Evolutionary conservation across 2,888 invertebrate species (phyloP).

Genomic region (Campaea margaritaria): DNA sequence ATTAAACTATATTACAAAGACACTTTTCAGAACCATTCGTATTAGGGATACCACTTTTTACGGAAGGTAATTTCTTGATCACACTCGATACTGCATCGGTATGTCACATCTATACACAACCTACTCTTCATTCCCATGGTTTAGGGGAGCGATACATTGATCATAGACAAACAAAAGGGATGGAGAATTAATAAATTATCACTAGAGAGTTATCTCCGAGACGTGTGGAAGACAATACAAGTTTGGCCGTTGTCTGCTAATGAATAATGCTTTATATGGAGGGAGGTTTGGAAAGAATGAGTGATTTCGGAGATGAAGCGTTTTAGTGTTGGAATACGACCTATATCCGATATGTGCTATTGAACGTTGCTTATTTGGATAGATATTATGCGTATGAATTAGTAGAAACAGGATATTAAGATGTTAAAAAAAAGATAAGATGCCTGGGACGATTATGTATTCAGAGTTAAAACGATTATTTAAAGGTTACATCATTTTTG

Average conservation of each 20-base stretch:
- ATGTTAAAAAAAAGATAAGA: too few species aligned
- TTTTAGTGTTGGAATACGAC: slow-evolving; percentile 1
- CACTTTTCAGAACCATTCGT: too few species aligned
- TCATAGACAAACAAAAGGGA: slow-evolving; percentile 74
- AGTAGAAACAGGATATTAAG: too few species aligned
- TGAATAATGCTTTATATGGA: slow-evolving; percentile 63
- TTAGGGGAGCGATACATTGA: slow-evolving; percentile 61
- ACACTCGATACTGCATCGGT: neutral
- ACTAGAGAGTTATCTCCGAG: slow-evolving; percentile 60
- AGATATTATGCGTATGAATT: too few species aligned
- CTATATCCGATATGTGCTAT: neutral
- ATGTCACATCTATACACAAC: slow-evolving; percentile 37
- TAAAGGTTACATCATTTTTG: too few species aligned
- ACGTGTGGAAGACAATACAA: slow-evolving; percentile 63
- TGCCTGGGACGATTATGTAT: too few species aligned
- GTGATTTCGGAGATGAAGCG: slow-evolving; percentile 51
- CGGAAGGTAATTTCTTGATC: too few species aligned
- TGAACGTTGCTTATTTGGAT: too few species aligned
- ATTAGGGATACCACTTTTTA: too few species aligned
- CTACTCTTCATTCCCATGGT: slow-evolving; percentile 37
- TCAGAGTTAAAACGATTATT: too few species aligned
- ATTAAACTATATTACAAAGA: too few species aligned
- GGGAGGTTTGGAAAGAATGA: slow-evolving; percentile 56
- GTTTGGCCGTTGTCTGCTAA: slow-evolving; percentile 55
- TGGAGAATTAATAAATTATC: slow-evolving; percentile 80